Conservation (phyloP, 2,888 invertebrate genomes). For the Yponomeuta malinellus region DNA sequence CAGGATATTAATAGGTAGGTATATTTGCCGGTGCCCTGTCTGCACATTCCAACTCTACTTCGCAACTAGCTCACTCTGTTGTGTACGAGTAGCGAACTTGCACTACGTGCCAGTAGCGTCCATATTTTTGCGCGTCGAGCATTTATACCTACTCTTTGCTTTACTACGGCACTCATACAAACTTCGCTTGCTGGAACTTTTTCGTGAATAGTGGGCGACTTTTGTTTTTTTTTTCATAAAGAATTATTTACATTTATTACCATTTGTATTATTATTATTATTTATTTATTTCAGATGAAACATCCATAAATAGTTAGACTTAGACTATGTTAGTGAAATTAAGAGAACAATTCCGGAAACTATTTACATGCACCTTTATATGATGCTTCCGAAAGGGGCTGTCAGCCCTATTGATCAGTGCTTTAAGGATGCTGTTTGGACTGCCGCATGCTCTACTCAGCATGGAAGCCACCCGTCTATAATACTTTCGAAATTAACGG, state of each 20-base stretch:
- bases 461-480: no score
- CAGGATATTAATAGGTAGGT: no score
- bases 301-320: no score
- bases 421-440: no score
- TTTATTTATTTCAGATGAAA: no score
- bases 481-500: background rate
- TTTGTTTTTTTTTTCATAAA: background rate
- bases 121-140: slow-evolving; percentile 6
- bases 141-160: background rate
- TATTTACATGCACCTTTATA: no score
- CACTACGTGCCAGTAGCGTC: background rate
- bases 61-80: slow-evolving; percentile 7
- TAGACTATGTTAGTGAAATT: no score
- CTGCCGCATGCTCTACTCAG: no score
- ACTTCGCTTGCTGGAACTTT: background rate
- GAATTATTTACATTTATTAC: background rate
- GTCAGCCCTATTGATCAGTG: no score
- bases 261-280: background rate
- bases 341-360: no score
- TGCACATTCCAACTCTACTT: background rate
- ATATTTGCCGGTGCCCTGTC: background rate
- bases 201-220: background rate
- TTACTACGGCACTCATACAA: background rate
- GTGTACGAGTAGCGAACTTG: background rate
- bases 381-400: no score